These are phyloP conservation scores for Seira sanloemensis DNA, from an alignment of 2,888 invertebrate genomes.

Conservation along the genomic window DNA sequence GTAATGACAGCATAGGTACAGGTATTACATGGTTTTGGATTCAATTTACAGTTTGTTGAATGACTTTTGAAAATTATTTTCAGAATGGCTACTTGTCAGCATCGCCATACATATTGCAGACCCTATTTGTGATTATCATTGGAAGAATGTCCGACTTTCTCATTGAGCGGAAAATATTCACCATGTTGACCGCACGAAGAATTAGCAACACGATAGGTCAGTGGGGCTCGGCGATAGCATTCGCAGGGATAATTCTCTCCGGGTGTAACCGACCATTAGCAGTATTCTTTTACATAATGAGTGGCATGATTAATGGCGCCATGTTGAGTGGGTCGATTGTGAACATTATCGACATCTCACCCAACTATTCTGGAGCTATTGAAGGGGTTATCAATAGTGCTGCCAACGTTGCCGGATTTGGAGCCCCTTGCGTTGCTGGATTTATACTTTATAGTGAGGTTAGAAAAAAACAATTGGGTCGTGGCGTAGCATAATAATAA, in stretches of 20 bases:
- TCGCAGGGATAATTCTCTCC: constrained; percentile 72
- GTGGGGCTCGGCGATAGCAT: constrained; percentile 72
- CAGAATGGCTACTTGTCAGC: constrained; percentile 74
- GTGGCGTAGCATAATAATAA: not conserved
- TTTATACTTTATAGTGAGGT: constrained; percentile 50
- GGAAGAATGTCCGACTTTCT: constrained; percentile 55
- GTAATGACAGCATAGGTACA: constrained; percentile 75
- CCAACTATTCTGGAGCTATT: constrained; percentile 63
- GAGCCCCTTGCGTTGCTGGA: constrained; percentile 54
- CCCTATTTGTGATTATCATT: constrained; percentile 42
- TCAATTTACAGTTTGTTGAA: not conserved
- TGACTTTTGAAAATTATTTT: no score
- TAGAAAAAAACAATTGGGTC: no score
- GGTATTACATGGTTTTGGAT: not conserved
- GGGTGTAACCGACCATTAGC: constrained; percentile 71
- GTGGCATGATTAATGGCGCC: constrained; percentile 57
- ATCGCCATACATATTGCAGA: constrained; percentile 72
- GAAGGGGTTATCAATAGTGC: constrained; percentile 61
- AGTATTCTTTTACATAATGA: constrained; percentile 71
- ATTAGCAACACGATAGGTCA: constrained; percentile 68
- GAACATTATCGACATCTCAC: constrained; percentile 66
- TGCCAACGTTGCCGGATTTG: constrained; percentile 58
- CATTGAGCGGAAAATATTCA: constrained; percentile 43
- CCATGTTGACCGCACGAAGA: constrained; percentile 57
- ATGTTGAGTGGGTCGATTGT: constrained; percentile 58